Evolutionary conservation across 2,113 vertebrate genomes (phyloP), one percentile per base, ranked within the genome.

Genomic region (Nycticryphes semicollaris): DNA sequence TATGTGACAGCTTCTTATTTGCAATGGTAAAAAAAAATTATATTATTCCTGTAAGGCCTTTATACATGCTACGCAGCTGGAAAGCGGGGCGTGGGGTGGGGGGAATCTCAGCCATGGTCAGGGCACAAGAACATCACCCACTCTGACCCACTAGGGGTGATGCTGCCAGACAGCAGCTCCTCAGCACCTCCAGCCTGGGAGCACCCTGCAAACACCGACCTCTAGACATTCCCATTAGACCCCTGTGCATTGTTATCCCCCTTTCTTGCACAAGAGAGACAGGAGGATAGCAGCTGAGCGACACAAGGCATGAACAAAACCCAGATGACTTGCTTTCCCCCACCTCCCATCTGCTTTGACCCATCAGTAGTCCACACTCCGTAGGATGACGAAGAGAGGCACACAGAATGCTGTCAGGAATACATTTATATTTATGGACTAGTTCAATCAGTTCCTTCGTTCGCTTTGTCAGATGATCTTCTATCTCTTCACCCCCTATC

Each of bases 401-500:
- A 2, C 2, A 1, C 30, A 74, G 72, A 48, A 75, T 17, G 56
- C 60, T 59, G 43, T n/a, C 35, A 19, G 50, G 50, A 79, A 78
- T 66, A 56, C 54, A 24, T 51, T 78, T 73, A 35, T 78, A 83
- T 69, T 75, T 84, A 69, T 75, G 87, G 62, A 70, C 50, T 64
- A 79, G 82, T 64, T 79, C n/a, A 70, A 35, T 48, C 67, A 59
- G 85, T 73, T 89, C 59, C 64, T 82, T 39, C 1, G 1, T 64
- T 91, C 74, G 53, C 82, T 92, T 78, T 82, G 86, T 67, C 86
- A 94, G 76, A 83, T 89, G 35, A 82, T 86, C 35, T 74, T 63
- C 76, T 28, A 74, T 90, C 62, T 89, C 70, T 79, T 93, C 72
- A 87, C 56, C 56, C 56, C 51, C 67, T 86, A 48, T 41, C 67